Evolutionary conservation across 2,888 invertebrate genomes (phyloP).

Genomic region (Megaustenia siamemsis): DNA sequence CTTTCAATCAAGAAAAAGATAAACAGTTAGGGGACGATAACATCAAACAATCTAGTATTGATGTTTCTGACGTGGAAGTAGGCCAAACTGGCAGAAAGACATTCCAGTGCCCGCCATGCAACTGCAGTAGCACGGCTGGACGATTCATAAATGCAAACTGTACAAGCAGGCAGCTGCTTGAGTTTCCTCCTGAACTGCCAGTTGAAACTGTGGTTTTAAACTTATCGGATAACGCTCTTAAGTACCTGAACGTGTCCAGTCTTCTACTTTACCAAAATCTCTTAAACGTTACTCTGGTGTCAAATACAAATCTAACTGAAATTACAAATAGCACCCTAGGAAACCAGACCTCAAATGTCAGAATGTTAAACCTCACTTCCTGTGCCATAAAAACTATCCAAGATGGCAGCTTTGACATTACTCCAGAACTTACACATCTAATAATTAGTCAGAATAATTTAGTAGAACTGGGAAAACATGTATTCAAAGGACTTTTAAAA

Average conservation of each 20-base stretch:
- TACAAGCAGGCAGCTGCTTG: neutral
- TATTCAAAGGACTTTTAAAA: neutral
- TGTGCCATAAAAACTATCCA: neutral
- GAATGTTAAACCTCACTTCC: neutral
- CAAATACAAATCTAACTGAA: neutral
- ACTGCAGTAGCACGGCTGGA: neutral
- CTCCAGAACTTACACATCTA: neutral
- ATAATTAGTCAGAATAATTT: neutral
- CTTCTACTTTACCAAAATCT: neutral
- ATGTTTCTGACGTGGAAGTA: neutral
- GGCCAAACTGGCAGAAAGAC: neutral
- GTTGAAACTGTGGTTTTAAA: neutral
- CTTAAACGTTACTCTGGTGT: neutral
- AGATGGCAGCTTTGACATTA: neutral
- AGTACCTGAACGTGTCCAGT: neutral
- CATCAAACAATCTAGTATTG: neutral
- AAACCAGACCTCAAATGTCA: neutral
- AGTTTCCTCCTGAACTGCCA: neutral
- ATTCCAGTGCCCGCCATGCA: neutral
- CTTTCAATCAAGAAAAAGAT: too few species aligned
- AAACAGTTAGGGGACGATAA: neutral
- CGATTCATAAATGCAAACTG: constrained; percentile 12
- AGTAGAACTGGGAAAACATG: neutral
- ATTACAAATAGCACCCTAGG: neutral
- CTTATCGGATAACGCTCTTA: neutral